Base-by-base conservation (phyloP, 2,797 vertebrate species). In the Tangara arthus region DNA sequence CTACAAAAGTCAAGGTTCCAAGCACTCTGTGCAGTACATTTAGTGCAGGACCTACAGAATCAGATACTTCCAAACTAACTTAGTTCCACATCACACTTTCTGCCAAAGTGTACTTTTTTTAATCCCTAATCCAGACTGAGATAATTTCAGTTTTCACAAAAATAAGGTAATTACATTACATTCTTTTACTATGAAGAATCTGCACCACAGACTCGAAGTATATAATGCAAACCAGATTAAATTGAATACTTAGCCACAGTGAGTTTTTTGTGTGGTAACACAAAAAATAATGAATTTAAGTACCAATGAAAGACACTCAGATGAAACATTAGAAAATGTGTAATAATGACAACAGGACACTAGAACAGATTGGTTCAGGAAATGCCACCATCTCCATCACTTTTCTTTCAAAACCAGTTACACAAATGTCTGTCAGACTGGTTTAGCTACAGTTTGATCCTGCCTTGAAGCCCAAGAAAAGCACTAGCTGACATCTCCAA, bases 391-490 rank as follows among this genome's bases (percentile, higher is more conserved):
- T 39, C 68, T 82, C 35, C 52, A 85, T 49, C 52, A 44, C 19
- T 39, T 39, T 42, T 41, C 23, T 61, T 49, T 66, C 65, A 22
- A 56, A 89, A 80, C 41, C 30, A 35, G 47, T 53, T 59, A 76
- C 81, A 89, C 66, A 82, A 90, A 77, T 8, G 22, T 72, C 44
- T 80, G 71, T 77, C 91, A 92, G 68, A 73, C 15, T n/a, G 35
- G 34, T 71, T 96, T 82, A 77, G 44, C 23, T 68, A 26, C 7
- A 77, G 82, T 41, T 70, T 64, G 56, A 81, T 81, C 60, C 76
- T 70, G 81, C 56, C 84, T 90, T 83, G 76, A 41, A 87, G 78
- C 53, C 65, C 41, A 24, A 59, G 23, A 21, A 60, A 93, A 95
- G 30, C 34, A 78, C 59, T 17, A 91, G 52, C 20, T 90, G 83